These are phyloP conservation scores for Meles meles DNA, from an alignment of 2,113 vertebrate genomes.

Conservation along the genomic window DNA sequence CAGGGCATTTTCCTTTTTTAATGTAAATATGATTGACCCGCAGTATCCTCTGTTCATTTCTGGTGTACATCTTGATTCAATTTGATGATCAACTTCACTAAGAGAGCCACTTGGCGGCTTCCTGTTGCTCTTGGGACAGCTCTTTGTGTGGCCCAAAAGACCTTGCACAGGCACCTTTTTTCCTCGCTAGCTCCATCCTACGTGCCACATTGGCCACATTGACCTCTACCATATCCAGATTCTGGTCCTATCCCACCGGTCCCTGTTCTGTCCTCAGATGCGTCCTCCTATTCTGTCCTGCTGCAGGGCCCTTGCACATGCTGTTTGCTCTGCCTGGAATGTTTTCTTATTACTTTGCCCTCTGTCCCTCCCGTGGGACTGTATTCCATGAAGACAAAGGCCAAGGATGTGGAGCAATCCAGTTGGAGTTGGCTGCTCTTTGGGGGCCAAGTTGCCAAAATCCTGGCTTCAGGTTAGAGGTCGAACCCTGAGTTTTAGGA, in stretches of 20 bases:
- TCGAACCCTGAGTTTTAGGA: background rate
- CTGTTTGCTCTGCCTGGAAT: background rate
- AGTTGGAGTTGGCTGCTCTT: background rate
- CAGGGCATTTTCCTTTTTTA: background rate
- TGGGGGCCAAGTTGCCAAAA: background rate
- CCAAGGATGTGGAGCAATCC: background rate
- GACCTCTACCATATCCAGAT: background rate
- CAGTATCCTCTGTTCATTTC: background rate
- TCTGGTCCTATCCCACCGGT: background rate
- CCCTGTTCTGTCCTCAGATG: background rate
- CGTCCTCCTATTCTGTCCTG: background rate
- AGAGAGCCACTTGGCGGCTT: background rate
- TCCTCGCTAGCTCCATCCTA: background rate
- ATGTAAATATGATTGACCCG: background rate
- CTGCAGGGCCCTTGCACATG: background rate
- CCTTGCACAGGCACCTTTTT: background rate
- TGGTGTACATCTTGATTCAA: background rate
- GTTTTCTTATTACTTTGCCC: background rate
- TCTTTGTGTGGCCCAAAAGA: background rate
- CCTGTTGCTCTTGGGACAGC: background rate
- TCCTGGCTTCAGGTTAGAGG: background rate
- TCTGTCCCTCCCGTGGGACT: background rate
- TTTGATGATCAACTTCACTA: background rate
- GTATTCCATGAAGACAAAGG: background rate
- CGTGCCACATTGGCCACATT: rapidly evolving